A percentile compares a stretch with the other conserved stretches of the same genome.
Conservation (phyloP, 2,797 vertebrate genomes). For the Eremophila alpestris region DNA sequence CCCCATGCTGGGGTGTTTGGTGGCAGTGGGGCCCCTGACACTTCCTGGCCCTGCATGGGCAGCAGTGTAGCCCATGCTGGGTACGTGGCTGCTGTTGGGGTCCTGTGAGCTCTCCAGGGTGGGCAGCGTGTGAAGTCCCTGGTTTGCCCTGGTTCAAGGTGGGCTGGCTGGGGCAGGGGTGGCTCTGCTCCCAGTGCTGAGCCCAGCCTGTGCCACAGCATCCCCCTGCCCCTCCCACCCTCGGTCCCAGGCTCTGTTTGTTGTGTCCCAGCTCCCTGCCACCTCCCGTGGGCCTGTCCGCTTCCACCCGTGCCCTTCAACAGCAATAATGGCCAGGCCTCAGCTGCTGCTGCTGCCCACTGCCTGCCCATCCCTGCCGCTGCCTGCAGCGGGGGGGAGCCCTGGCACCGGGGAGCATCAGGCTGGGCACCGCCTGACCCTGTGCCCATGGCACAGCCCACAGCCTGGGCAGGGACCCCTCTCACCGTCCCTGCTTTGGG, state of each 20-base stretch:
- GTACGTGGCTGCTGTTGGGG: not conserved
- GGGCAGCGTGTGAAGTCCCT: not conserved
- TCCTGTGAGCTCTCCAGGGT: accelerated
- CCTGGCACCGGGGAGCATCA: not conserved
- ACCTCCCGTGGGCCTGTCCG: not conserved
- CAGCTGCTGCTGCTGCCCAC: not conserved
- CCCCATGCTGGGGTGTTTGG: accelerated
- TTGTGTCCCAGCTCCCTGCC: not conserved
- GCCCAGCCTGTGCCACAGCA: not conserved
- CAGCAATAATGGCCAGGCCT: constrained; percentile 64
- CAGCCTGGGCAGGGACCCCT: not conserved
- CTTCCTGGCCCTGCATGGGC: not conserved
- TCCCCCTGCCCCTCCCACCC: not conserved
- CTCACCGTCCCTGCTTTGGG: not conserved
- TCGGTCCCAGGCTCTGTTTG: accelerated
- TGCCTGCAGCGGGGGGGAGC: not conserved
- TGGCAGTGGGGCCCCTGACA: not conserved
- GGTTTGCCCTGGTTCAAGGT: not conserved
- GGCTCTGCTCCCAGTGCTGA: not conserved
- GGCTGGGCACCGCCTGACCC: not conserved
- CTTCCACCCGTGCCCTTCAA: not conserved
- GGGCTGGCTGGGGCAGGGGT: not conserved
- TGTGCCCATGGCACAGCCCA: not conserved
- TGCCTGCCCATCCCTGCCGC: not conserved
- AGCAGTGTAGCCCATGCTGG: not conserved